A percentile compares a stretch with the other conserved stretches of the same genome.
Conservation (phyloP, 2,888 invertebrate species). For the Apoda limacodes region DNA sequence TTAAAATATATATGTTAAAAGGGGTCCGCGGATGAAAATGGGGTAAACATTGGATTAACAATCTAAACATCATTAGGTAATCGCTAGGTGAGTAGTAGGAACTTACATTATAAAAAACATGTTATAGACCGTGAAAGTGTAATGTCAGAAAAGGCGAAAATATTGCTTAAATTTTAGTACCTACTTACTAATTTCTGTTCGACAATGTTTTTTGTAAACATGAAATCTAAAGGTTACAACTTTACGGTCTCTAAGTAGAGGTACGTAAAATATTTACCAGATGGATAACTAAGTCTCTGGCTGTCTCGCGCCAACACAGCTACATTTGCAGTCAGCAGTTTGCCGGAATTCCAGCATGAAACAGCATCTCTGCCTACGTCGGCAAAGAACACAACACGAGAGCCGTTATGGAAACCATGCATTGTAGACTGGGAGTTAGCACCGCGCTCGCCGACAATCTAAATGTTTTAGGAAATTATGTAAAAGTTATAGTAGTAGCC, state of each 20-base stretch:
- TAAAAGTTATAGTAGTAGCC: too few relatives aligned
- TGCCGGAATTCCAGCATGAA: conserved; percentile 79
- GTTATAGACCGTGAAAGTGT: too few relatives aligned
- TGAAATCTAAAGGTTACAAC: too few relatives aligned
- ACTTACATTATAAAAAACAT: too few relatives aligned
- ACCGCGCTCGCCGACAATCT: conserved; percentile 73
- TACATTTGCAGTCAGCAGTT: conserved; percentile 59
- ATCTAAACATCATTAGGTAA: too few relatives aligned
- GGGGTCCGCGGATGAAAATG: too few relatives aligned
- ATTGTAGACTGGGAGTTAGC: conserved; percentile 75
- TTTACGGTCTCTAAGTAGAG: conserved; percentile 19
- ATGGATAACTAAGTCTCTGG: conserved; percentile 76
- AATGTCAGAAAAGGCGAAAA: too few relatives aligned
- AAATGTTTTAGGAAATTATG: conserved; percentile 5
- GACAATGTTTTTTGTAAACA: too few relatives aligned
- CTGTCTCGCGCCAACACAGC: conserved; percentile 71
- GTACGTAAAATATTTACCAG: conserved; percentile 30
- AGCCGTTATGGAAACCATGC: conserved; percentile 71
- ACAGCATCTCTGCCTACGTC: conserved; percentile 78
- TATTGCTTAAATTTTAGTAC: too few relatives aligned
- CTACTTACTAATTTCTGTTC: conserved; percentile 11
- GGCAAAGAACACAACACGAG: conserved; percentile 76
- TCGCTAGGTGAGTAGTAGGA: too few relatives aligned
- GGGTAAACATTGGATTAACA: too few relatives aligned
- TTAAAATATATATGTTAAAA: too few relatives aligned